These are phyloP conservation scores for Drosophila oshimai DNA, from an alignment of 1,140 invertebrate genomes.

Conservation along the genomic window DNA sequence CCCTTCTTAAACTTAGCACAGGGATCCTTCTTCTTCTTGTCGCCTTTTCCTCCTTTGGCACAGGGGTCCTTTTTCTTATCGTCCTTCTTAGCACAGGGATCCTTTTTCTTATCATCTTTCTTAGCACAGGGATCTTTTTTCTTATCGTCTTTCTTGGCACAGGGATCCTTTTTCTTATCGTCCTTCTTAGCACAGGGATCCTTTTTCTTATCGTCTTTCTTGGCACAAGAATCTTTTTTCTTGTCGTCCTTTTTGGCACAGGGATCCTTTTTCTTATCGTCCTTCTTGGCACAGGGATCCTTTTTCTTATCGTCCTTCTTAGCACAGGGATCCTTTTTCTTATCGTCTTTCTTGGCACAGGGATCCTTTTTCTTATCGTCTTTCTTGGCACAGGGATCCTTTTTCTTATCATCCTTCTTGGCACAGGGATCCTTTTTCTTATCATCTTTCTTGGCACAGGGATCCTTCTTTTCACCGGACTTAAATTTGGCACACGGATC, in stretches of 20 bases:
- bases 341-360: conserved; percentile 6
- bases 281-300: background rate
- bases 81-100: background rate
- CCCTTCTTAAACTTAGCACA: conserved; percentile 34
- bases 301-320: too few species aligned
- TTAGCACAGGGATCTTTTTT: background rate
- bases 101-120: background rate
- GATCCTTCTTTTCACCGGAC: background rate
- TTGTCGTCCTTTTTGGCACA: background rate
- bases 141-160: background rate
- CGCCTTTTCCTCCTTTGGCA: conserved; percentile 14
- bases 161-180: background rate
- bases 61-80: conserved; percentile 4
- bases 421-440: conserved; percentile 17
- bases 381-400: conserved; percentile 32
- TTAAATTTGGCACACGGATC: conserved; percentile 23
- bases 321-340: background rate
- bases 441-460: conserved; percentile 1
- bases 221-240: too few species aligned
- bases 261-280: too few species aligned
- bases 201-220: background rate
- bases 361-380: conserved; percentile 5
- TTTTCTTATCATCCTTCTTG: conserved; percentile 6
- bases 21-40: conserved; percentile 33
- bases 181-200: background rate